Conservation (phyloP, 2,888 invertebrate species). For the Eristalis intricaria region DNA sequence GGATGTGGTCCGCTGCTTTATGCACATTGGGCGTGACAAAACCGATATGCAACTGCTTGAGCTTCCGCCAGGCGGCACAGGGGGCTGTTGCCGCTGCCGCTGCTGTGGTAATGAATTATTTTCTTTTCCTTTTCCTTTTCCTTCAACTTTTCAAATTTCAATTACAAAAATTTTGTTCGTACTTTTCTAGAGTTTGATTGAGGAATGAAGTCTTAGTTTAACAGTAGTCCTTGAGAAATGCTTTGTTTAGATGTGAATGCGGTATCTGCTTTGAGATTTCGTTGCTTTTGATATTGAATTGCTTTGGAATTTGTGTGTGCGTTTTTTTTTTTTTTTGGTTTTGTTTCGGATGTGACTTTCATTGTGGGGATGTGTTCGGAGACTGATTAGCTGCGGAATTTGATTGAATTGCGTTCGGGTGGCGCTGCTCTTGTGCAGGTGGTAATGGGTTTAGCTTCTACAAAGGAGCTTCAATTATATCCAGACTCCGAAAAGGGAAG, state of each 20-base stretch:
- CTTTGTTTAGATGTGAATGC: too few species aligned
- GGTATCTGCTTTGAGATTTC: not conserved
- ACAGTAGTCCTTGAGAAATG: too few species aligned
- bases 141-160: not conserved
- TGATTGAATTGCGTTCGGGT: too few species aligned
- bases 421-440: too few species aligned
- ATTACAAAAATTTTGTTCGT: not conserved
- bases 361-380: too few species aligned
- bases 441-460: too few species aligned
- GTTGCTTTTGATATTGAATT: not conserved
- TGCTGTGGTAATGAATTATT: slow-evolving; percentile 76
- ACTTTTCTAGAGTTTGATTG: not conserved
- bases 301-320: not conserved
- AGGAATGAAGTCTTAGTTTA: not conserved
- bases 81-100: slow-evolving; percentile 79
- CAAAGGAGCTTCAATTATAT: too few species aligned
- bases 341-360: not conserved
- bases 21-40: slow-evolving; percentile 82
- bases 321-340: not conserved
- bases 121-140: not conserved
- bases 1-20: slow-evolving; percentile 82
- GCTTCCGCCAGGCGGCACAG: slow-evolving; percentile 81
- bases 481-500: too few species aligned
- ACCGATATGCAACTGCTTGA: slow-evolving; percentile 81
- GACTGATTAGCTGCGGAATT: too few species aligned